A percentile compares a stretch with the other conserved stretches of the same genome.
Conservation (phyloP, 2,888 invertebrate genomes). For the Trachelus tabidus region DNA sequence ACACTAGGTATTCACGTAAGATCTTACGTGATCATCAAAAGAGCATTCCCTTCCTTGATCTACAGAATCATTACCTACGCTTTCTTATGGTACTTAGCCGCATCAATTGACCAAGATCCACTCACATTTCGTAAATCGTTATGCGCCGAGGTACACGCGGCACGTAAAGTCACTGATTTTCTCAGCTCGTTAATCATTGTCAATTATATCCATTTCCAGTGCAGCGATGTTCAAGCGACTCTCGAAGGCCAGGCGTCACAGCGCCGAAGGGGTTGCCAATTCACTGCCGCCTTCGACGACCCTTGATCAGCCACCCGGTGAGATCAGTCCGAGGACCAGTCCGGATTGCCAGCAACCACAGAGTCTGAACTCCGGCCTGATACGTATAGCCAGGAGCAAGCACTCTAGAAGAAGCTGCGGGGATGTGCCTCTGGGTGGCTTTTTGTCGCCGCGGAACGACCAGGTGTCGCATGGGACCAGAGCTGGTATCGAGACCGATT, state of each 20-base stretch:
- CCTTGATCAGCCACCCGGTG: conserved; percentile 47
- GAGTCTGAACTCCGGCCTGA: conserved; percentile 41
- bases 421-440: conserved; percentile 7
- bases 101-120: neutral
- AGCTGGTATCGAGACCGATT: conserved; percentile 66
- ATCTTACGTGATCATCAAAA: neutral
- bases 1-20: neutral
- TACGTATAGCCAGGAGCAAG: conserved; percentile 54
- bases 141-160: neutral
- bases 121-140: neutral
- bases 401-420: conserved; percentile 55
- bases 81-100: neutral
- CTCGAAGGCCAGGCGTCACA: conserved; percentile 75
- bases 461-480: conserved; percentile 28
- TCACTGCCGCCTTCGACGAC: conserved; percentile 44
- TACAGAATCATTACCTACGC: neutral
- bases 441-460: conserved; percentile 32
- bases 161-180: neutral
- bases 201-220: neutral
- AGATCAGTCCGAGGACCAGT: conserved; percentile 31
- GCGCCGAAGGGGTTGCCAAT: conserved; percentile 72
- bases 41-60: neutral
- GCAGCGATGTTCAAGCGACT: conserved; percentile 70
- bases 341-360: conserved; percentile 30
- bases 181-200: neutral